Base-by-base conservation (phyloP, 2,113 vertebrate species). In the Heterochromis multidens region DNA sequence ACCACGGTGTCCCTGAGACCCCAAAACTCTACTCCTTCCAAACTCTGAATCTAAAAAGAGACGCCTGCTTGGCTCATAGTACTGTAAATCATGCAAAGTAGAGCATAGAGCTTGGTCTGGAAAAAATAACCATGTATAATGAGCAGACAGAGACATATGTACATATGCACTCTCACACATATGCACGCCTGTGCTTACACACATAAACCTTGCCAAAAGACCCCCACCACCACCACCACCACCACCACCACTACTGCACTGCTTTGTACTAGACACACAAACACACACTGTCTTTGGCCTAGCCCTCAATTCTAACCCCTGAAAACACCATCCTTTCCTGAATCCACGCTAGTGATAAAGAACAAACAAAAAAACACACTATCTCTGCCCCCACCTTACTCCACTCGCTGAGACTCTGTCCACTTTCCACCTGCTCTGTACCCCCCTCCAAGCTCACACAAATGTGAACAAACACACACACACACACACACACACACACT, bases 1-100 rank as follows among this genome's bases (percentile, higher is more conserved):
- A 92, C 93, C 94, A 17, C 17, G 11, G 60, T 86, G 77, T 93
- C 93, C 94, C 82, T 88, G 86, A 90, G 92, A 93, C 83, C 94
- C 93, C 77, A 67, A 61, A 37, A 80, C 82, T 88, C 72, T 33
- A 70, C 78, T 92, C 40, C 40, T 80, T 90, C 80, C 85, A 91
- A 89, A 87, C 87, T 72, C 74, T 49, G 37, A 56, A 43, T 63
- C 57, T 74, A 88, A 80, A 84, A 84, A 81, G 76, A 89, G 80
- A 82, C 59, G 84, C n/a, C 80, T 88, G 83, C 74, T 89, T 89
- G 87, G 91, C 89, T 81, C 81, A 46, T 49, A 27, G 19, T 46
- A 63, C 57, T 61, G 46, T 86, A 92, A 90, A 90, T 90, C 86
- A 89, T 87, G 84, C 87, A 91, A 87, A 92, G 88, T 77, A 76